Conservation (phyloP, 2,797 vertebrate genomes). For the Carcharodon carcharias region DNA sequence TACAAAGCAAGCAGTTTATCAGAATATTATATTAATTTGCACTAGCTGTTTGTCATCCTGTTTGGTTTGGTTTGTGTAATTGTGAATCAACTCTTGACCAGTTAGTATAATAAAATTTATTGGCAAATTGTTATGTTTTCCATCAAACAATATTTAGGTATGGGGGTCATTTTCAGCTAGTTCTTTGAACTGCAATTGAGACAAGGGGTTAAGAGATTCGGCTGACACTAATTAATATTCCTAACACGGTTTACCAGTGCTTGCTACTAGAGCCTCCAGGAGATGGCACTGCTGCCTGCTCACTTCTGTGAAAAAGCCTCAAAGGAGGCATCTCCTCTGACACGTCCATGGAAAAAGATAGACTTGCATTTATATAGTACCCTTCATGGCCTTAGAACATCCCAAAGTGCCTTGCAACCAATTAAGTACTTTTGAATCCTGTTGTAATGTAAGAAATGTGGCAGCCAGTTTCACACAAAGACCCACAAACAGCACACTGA, state of each 20-base stretch:
- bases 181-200: neutral
- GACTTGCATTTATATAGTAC: neutral
- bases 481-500: neutral
- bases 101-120: neutral
- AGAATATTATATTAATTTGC: neutral
- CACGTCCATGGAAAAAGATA: neutral
- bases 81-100: neutral
- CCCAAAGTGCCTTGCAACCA: neutral
- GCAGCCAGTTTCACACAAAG: neutral
- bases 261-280: neutral
- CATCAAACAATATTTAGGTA: neutral
- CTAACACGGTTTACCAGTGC: neutral
- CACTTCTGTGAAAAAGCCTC: neutral
- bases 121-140: neutral
- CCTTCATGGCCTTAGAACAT: neutral
- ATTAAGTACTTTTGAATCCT: neutral
- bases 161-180: neutral
- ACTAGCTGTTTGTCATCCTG: neutral
- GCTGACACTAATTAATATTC: neutral
- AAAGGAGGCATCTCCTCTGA: neutral
- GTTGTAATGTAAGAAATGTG: neutral
- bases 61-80: neutral
- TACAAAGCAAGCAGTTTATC: neutral
- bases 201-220: neutral
- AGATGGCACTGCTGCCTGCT: neutral